Base-by-base conservation (phyloP, 2,888 invertebrate species). In the Temnothorax unifasciatus region DNA sequence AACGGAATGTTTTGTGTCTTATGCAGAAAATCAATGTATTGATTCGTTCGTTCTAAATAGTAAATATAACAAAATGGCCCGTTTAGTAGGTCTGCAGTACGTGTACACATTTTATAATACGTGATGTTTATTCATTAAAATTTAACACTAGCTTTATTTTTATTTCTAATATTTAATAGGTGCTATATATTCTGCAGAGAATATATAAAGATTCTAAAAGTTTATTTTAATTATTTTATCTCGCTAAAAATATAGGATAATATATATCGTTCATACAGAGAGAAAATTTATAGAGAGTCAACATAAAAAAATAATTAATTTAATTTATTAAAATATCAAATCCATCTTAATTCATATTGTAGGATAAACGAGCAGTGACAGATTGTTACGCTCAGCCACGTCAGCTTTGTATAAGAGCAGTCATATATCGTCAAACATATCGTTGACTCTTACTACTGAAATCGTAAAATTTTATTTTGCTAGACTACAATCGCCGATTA, bases 391-490 rank as follows among this genome's bases (percentile, higher is more conserved):
- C 18, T 74, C 29, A 74, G 29, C 15, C 44, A 13, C 8, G 11
- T 18, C 25, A 44, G 4, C 64, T 29, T 9, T 21, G 38, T n/a
- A 13, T 34, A 38, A 21, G 9, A 21, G 50, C 6, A 3, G 21
- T 29, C 50, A 18, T 15, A 15, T 5, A 15, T 50, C 50, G 50
- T 50, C 18, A 18, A 18, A 18, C 18, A 63, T 64, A 66, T 64
- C 41, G 9, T 77, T 54, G 76, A 76, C 66, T 76, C 41, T 21
- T 54, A 54, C 69, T 77, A 77, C 69, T 77, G 69, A 68, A 68
- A 76, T 25, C 21, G 13, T 29, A 38, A 66, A 29, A 41, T 68
- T 21, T n/a, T 29, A 68, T n/a, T 69, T 29, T 13, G 5, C 2
- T 38, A 18, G 3, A 38, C 6, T 25, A 2, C 25, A 41, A 76